Conservation (phyloP, 2,113 vertebrate genomes). For the Alouatta palliata region DNA sequence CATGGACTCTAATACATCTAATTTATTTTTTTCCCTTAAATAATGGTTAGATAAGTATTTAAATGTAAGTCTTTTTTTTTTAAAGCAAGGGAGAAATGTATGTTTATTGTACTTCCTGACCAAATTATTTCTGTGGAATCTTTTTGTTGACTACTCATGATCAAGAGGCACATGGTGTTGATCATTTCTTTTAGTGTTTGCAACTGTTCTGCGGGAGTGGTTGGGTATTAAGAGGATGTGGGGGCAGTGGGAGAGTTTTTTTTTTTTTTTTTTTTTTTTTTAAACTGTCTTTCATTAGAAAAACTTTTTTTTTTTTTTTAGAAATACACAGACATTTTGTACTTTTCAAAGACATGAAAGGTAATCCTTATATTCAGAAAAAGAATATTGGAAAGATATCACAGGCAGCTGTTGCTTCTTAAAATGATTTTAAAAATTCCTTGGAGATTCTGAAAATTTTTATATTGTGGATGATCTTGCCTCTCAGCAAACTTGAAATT, state of each 20-base stretch:
- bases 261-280: background rate
- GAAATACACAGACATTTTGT: background rate
- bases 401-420: constrained; percentile 12
- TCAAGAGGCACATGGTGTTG: background rate
- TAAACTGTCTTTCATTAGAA: constrained; percentile 51
- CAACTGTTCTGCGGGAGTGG: background rate
- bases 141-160: background rate
- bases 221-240: constrained; percentile 1
- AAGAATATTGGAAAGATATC: background rate
- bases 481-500: background rate
- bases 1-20: background rate
- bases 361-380: constrained; percentile 42
- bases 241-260: background rate
- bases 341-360: constrained; percentile 10
- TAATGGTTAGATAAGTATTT: constrained; percentile 19
- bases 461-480: background rate
- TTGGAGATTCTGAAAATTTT: background rate
- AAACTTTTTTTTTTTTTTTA: background rate
- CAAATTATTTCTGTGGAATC: constrained; percentile 21
- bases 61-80: constrained; percentile 7
- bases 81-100: background rate
- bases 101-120: background rate
- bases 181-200: background rate
- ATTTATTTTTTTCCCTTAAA: constrained; percentile 32
- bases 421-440: constrained; percentile 26